Conservation (phyloP, 1,140 invertebrate genomes). For the Drosophila aff. region DNA sequence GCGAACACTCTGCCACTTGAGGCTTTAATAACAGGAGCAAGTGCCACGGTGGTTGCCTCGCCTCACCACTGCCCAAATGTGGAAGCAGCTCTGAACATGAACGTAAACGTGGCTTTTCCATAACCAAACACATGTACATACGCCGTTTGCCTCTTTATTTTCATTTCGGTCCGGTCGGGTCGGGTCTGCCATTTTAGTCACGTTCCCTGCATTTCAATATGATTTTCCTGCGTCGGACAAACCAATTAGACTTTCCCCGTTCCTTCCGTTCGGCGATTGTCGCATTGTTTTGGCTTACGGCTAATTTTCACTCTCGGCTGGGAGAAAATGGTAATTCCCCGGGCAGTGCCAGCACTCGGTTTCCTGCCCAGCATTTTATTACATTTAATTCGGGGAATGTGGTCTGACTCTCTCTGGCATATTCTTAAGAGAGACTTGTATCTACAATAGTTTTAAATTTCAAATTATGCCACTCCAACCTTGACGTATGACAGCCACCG, state of each 20-base stretch:
- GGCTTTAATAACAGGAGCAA: constrained; percentile 50
- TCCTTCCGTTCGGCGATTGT: constrained; percentile 39
- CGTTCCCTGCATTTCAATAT: constrained; percentile 61
- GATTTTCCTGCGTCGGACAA: constrained; percentile 49
- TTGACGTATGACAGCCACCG: constrained; percentile 5
- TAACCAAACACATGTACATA: constrained; percentile 31
- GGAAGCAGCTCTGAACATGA: constrained; percentile 35
- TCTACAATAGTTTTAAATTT: background rate
- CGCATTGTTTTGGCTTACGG: constrained; percentile 43
- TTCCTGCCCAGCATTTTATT: background rate
- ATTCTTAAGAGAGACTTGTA: no score
- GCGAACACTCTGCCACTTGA: constrained; percentile 27
- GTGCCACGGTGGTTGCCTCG: constrained; percentile 22
- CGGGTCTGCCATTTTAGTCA: constrained; percentile 51
- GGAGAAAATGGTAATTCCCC: constrained; percentile 7
- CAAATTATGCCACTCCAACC: constrained; percentile 10
- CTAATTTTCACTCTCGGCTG: constrained; percentile 35
- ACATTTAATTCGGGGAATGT: background rate
- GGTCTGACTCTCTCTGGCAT: background rate
- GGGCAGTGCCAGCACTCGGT: background rate
- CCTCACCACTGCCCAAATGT: constrained; percentile 27
- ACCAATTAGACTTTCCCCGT: constrained; percentile 49
- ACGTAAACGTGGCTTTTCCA: constrained; percentile 45
- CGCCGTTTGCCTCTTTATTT: constrained; percentile 19
- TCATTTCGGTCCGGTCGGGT: constrained; percentile 4